Evolutionary conservation across 2,113 vertebrate species (phyloP).

Genomic region (Tympanuchus pallidicinctus): DNA sequence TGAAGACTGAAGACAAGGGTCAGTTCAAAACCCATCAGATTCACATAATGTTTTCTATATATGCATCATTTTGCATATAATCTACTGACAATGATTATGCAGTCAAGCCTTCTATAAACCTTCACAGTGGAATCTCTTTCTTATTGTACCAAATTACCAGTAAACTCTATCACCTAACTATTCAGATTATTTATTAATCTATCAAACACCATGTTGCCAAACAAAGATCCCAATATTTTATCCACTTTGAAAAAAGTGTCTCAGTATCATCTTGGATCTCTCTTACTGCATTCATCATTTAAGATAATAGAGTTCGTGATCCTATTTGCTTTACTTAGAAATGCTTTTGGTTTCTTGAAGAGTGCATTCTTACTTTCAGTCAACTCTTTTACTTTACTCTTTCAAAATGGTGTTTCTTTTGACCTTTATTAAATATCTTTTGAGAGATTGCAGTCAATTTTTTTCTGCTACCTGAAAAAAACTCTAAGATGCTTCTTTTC

Average conservation of each 20-base stretch:
- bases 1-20: neutral
- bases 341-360: neutral
- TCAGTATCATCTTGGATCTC: neutral
- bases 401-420: neutral
- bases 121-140: neutral
- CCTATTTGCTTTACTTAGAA: neutral
- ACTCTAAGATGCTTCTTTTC: neutral
- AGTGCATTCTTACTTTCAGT: neutral
- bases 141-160: neutral
- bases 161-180: neutral
- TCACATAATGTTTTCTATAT: neutral
- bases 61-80: neutral
- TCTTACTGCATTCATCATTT: neutral
- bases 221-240: neutral
- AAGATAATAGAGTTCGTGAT: neutral
- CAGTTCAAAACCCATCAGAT: neutral
- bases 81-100: neutral
- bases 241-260: neutral
- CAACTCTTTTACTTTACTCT: neutral
- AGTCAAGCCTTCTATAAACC: neutral
- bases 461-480: neutral
- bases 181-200: neutral
- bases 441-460: neutral
- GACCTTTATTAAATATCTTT: neutral
- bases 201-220: neutral